Percentiles rank a stretch among this genome's conserved stretches.
phyloP scores from a whole-genome alignment of 2,797 vertebrate genomes.

The Sebastes nivosus region DNA sequence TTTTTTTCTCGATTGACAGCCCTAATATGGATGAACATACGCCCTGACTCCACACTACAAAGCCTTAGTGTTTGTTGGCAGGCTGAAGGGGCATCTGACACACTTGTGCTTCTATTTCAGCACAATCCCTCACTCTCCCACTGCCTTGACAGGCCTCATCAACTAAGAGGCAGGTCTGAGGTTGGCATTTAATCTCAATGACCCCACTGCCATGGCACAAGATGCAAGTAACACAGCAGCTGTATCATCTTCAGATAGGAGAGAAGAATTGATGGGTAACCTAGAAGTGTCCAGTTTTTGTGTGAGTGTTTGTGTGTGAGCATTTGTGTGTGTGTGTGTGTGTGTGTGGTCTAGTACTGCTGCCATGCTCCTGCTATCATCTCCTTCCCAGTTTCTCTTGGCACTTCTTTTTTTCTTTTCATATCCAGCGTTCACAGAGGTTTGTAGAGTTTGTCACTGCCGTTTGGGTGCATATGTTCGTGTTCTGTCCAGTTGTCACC shows the following conservation, averaged over 20 bases:
- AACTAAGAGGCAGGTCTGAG: conserved; percentile 48
- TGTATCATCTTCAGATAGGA: conserved; percentile 60
- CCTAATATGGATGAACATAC: not conserved
- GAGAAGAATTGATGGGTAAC: conserved; percentile 45
- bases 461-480: not conserved
- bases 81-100: conserved; percentile 17
- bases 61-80: not conserved
- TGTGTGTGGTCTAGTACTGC: not conserved
- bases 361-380: not conserved
- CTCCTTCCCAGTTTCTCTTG: conserved; percentile 6
- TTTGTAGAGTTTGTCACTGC: conserved; percentile 2
- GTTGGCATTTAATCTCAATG: conserved; percentile 64
- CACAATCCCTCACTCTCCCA: conserved; percentile 31
- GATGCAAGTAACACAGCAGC: conserved; percentile 48
- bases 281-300: conserved; percentile 26
- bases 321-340: not conserved
- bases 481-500: conserved; percentile 17
- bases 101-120: conserved; percentile 14
- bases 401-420: not conserved
- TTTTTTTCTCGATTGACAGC: no score
- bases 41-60: not conserved
- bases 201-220: conserved; percentile 48
- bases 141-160: conserved; percentile 56
- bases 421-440: not conserved
- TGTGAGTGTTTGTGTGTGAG: not conserved